A percentile compares a stretch with the other conserved stretches of the same genome.
These are phyloP conservation scores for Agelas oroides DNA, from an alignment of 37 sponge, comb jelly and placozoan genomes.

Conservation along the genomic window DNA sequence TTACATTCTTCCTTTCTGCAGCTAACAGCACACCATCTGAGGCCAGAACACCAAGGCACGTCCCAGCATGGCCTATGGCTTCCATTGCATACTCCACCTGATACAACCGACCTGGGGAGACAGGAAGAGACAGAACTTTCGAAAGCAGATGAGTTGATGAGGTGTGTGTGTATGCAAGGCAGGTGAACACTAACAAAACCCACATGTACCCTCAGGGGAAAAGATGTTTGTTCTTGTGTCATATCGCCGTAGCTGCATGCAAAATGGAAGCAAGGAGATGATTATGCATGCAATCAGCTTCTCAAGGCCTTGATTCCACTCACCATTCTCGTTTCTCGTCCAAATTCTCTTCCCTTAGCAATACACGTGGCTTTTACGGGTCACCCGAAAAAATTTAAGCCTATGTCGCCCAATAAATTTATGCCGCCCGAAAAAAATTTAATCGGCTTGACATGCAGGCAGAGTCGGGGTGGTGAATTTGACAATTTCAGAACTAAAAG, in stretches of 20 bases:
- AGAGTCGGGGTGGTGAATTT: no score
- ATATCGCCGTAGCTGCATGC: conserved; percentile 84
- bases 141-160: not conserved
- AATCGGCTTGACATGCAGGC: no score
- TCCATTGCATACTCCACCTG: conserved; percentile 99
- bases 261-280: not conserved
- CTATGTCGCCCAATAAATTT: no score
- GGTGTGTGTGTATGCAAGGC: not conserved
- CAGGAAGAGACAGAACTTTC: conserved; percentile 15
- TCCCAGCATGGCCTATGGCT: conserved; percentile 96
- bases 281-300: no score
- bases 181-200: not conserved
- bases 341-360: no score
- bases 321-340: no score
- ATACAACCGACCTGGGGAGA: conserved; percentile 88
- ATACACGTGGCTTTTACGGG: no score
- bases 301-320: no score
- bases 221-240: conserved; percentile 97
- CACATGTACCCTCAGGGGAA: conserved; percentile 95
- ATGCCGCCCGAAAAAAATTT: no score
- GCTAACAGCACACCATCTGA: conserved; percentile 95
- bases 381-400: no score
- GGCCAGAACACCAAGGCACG: conserved; percentile 96
- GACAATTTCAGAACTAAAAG: no score
- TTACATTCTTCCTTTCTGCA: conserved; percentile 93